Percentiles rank a stretch among this genome's conserved stretches.
These are phyloP conservation scores for Epinotia brunnichana DNA, from an alignment of 2,888 invertebrate genomes.

Conservation along the genomic window DNA sequence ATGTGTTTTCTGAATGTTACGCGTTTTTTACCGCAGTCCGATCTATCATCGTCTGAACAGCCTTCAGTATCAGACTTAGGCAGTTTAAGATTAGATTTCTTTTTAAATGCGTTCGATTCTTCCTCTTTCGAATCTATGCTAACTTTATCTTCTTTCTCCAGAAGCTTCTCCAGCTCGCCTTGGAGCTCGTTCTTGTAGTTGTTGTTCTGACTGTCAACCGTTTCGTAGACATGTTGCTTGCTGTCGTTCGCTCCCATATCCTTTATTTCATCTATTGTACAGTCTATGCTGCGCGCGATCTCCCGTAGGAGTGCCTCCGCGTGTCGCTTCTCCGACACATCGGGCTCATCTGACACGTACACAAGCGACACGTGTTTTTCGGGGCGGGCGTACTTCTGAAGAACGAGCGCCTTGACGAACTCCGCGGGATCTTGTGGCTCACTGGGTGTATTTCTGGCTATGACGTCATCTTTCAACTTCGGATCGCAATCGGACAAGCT, in stretches of 20 bases:
- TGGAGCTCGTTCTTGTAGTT: conserved; percentile 68
- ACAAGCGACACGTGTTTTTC: conserved; percentile 76
- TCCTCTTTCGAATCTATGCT: conserved; percentile 45
- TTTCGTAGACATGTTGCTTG: conserved; percentile 68
- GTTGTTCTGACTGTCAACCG: conserved; percentile 57
- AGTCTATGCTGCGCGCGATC: conserved; percentile 77
- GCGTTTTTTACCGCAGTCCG: conserved; percentile 74
- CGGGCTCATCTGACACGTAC: conserved; percentile 70
- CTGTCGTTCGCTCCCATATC: conserved; percentile 72
- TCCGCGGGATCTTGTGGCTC: conserved; percentile 66
- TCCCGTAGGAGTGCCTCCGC: conserved; percentile 75
- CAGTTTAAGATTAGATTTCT: conserved; percentile 75
- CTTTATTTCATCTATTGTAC: conserved; percentile 71
- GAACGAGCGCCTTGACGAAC: conserved; percentile 75
- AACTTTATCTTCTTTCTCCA: conserved; percentile 52
- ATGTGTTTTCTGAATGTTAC: conserved; percentile 80
- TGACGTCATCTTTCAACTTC: conserved; percentile 51
- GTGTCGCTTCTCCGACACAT: conserved; percentile 68
- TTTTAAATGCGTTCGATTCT: conserved; percentile 63
- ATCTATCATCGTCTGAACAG: conserved; percentile 76
- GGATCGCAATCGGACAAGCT: conserved; percentile 60
- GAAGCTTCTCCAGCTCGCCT: conserved; percentile 67
- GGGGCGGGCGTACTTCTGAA: conserved; percentile 76
- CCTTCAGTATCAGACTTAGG: conserved; percentile 75
- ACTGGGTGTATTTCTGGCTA: conserved; percentile 69